Evolutionary conservation across 2,797 vertebrate species (phyloP), one percentile per base, ranked within the genome.

Genomic region (Enteromius argenteus): DNA sequence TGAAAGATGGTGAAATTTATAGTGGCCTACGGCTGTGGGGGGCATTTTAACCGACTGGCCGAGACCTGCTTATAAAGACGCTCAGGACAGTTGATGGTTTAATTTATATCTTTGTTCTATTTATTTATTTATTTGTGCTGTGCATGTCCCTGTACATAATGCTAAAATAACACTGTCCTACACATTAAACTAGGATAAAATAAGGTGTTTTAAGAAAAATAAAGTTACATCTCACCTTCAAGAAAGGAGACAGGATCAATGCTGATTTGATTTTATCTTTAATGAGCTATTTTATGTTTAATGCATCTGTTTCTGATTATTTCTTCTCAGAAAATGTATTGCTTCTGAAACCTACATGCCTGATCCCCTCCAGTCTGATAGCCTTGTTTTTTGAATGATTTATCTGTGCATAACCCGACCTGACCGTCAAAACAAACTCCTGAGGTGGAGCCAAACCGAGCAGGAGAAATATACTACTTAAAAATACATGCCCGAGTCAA

Each of bases 311-410:
- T 74, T 53, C 30, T 75, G 49, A 74, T 53, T 2, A 53, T 32
- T 53, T 35, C 72, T 4, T 74, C n/a, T 30, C 8, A 72, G 23
- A 11, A 19, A 30, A 49, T 17, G 6, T 4, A 17, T 30, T 44
- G 7, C 69, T 30, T 30, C 14, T 27, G 23, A 46, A 17, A 10
- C 7, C n/a, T 27, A 46, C 69, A 35, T 0, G 1, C 8, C 2
- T 21, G 39, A 44, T n/a, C 27, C 60, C 17, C 0, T 66, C 46
- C n/a, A 4, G 10, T n/a, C 23, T 27, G 14, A 58, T 66, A 17
- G 53, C 64, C 39, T 46, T 58, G 64, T 58, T 69, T 83, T 66
- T 17, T 68, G 72, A 83, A 68, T 30, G 49, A 83, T 83, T 56
- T 9, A 68, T 74, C 27, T 64, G 53, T 0, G 19, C 17, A 19